Evolutionary conservation across 2,888 invertebrate genomes (phyloP), one percentile per base, ranked within the genome.

Genomic region (Drosophila neutralis): DNA sequence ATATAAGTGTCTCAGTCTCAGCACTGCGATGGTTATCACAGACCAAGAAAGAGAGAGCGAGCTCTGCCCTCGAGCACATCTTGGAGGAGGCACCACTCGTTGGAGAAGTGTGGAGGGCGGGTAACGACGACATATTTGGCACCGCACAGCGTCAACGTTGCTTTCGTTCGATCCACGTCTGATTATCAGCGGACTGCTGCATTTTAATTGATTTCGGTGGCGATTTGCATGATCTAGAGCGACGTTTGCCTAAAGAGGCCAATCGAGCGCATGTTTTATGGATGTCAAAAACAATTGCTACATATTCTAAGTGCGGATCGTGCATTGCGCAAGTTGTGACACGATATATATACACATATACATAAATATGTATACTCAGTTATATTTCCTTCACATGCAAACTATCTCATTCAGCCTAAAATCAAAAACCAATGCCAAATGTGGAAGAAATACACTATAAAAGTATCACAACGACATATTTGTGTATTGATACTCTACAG

Each of bases 191-290:
- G 60, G 66, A 73, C 90, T 90, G 87, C 71, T 87, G 87, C 71
- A 88, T 87, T 87, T 87, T 87, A 87, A 87, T 87, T 87, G 89
- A 86, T 86, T 64, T 73, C 54, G 68, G 73, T 78, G 52, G 54
- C 52, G 64, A 86, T 88, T 88, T 86, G 90, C 90, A 86, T 90
- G 86, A 88, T 89, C 88, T 75, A 69, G 74, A 67, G 71, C 71
- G 63, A 62, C 49, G 64, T 63, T 68, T 73, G 78, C 85, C 82
- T 79, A 86, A 86, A 84, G 89, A 87, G 85, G 89, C 89, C 85
- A 86, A 88, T 87, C 87, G 84, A 80, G 81, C 89, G 87, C 84
- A 86, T 86, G 85, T 86, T 86, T 86, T 87, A 86, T 86, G 84
- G 87, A 86, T 86, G 89, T 86, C 75, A 87, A 87, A 86, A 73